Conservation (phyloP, 2,888 invertebrate genomes). For the Clivina fossor region DNA sequence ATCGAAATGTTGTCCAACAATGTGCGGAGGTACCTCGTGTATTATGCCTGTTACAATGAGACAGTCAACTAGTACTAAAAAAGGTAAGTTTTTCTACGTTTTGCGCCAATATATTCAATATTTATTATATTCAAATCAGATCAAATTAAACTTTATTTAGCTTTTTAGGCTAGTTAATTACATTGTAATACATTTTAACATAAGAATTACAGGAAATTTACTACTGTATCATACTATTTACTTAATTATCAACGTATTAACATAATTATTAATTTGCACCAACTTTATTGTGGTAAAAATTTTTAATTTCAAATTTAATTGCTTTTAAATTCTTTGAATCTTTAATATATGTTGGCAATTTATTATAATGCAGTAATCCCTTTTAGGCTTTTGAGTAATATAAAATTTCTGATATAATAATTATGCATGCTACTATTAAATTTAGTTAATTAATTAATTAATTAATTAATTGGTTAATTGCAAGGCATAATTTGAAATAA, state of each 20-base stretch:
- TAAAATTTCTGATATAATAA: background rate
- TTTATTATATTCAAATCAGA: background rate
- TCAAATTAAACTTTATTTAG: too few species aligned
- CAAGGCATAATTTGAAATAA: background rate
- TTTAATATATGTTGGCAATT: too few species aligned
- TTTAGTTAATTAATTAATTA: conserved; percentile 5
- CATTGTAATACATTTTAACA: too few species aligned
- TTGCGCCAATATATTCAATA: background rate
- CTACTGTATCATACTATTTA: too few species aligned
- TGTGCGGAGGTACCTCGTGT: conserved; percentile 51
- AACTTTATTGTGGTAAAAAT: too few species aligned
- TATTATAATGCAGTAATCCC: too few species aligned
- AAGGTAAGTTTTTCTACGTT: conserved; percentile 36
- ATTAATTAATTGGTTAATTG: background rate
- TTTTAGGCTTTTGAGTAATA: background rate
- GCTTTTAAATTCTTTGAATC: too few species aligned
- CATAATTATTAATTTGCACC: too few species aligned
- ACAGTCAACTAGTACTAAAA: conserved; percentile 32
- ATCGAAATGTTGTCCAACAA: conserved; percentile 51
- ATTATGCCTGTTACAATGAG: conserved; percentile 49
- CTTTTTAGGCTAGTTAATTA: too few species aligned
- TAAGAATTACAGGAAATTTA: too few species aligned
- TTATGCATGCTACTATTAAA: background rate
- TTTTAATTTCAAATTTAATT: too few species aligned
- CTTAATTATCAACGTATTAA: too few species aligned